Evolutionary conservation across 2,888 invertebrate species (phyloP).

Genomic region (Lasioglossum figueresi): DNA sequence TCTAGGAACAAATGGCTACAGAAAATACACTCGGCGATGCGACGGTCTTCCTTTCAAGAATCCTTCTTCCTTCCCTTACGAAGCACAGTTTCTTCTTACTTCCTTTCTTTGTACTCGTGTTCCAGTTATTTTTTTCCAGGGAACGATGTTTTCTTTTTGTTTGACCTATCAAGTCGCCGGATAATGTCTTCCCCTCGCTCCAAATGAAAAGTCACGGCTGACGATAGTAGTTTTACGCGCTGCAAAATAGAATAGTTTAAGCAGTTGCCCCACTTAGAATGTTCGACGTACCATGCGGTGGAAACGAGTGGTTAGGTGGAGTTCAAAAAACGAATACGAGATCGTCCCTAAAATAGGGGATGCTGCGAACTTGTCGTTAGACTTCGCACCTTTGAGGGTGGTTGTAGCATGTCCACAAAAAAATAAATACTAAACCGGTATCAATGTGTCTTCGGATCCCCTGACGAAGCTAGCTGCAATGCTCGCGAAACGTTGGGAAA

Average conservation of each 20-base stretch:
- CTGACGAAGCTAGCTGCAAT: no score
- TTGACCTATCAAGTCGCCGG: background rate
- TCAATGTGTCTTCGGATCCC: no score
- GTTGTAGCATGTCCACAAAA: background rate
- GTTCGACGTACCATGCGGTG: background rate
- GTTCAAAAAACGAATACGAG: background rate
- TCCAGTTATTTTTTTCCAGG: background rate
- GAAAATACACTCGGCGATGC: conserved; percentile 12
- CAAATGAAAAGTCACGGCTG: background rate
- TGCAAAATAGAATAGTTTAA: background rate
- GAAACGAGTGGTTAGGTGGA: background rate
- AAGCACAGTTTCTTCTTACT: background rate
- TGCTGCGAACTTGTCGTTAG: background rate
- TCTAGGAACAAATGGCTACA: background rate
- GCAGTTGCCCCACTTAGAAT: background rate
- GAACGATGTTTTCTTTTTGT: background rate
- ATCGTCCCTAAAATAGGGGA: background rate
- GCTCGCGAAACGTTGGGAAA: no score
- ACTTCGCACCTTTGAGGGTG: background rate
- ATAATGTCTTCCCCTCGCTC: background rate
- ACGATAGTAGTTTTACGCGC: background rate
- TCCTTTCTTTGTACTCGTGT: background rate
- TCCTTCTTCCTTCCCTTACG: background rate
- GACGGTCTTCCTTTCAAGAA: background rate
- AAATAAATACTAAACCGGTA: no score